phyloP scores from a whole-genome alignment of 2,113 vertebrate species.

The Takifugu flavidus region DNA sequence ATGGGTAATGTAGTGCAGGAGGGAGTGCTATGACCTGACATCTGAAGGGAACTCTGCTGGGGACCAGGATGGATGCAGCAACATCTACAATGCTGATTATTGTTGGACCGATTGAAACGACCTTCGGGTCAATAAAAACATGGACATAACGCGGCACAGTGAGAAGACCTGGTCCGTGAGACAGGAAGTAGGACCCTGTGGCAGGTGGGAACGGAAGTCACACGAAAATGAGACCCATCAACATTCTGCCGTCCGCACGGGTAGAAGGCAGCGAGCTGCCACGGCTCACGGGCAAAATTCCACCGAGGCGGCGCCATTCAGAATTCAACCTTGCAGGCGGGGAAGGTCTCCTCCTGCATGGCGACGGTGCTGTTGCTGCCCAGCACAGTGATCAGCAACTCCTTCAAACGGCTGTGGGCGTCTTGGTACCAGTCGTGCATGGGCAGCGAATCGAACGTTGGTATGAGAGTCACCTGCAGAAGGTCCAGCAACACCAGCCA shows the following conservation, averaged over 20 bases:
- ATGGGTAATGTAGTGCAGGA: constrained; percentile 21
- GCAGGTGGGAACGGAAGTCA: too few relatives aligned
- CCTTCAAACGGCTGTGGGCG: constrained; percentile 79
- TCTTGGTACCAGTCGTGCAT: constrained; percentile 94
- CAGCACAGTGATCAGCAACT: constrained; percentile 84
- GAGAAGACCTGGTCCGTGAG: too few relatives aligned
- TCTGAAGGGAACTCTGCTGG: not conserved
- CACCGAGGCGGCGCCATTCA: constrained; percentile 50
- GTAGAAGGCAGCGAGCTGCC: not conserved
- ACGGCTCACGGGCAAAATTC: too few relatives aligned
- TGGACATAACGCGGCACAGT: too few relatives aligned
- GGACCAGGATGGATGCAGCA: constrained; percentile 1
- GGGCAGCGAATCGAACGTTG: constrained; percentile 85
- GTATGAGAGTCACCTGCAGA: constrained; percentile 87
- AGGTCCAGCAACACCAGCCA: not conserved
- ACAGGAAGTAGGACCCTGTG: not conserved
- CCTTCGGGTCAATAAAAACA: too few relatives aligned
- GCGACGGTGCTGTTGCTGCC: constrained; percentile 93
- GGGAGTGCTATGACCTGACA: not conserved
- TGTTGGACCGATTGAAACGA: not conserved
- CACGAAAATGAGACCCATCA: not conserved
- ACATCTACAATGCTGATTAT: not conserved
- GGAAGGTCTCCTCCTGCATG: constrained; percentile 95
- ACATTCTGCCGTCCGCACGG: not conserved
- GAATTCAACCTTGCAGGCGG: constrained; percentile 95